phyloP scores from a whole-genome alignment of 2,113 vertebrate species.

The Silurus asotus region DNA sequence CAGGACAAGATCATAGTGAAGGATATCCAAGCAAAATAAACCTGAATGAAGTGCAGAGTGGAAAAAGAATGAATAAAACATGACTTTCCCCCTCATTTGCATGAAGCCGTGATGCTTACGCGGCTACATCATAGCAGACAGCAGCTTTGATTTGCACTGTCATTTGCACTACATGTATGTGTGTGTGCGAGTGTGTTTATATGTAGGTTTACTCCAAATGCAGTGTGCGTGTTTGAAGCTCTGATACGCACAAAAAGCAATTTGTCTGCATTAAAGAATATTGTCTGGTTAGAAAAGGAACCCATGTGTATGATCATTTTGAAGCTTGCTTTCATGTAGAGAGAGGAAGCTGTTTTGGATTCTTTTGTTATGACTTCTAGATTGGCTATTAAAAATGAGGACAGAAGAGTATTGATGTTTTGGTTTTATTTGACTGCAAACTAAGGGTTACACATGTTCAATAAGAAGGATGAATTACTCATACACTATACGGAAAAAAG shows the following conservation, averaged over 20 bases:
- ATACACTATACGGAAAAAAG: not conserved
- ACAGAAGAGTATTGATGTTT: not conserved
- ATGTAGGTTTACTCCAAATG: conserved; percentile 9
- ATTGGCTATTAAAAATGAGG: conserved; percentile 10
- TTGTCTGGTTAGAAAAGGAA: not conserved
- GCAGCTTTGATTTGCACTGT: conserved; percentile 33
- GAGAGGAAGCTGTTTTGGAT: conserved; percentile 20
- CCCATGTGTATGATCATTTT: conserved; percentile 11
- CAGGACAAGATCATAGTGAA: not conserved
- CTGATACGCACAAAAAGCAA: conserved; percentile 31
- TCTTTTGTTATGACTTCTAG: conserved; percentile 21
- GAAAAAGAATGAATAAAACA: conserved; percentile 22
- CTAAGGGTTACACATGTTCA: not conserved
- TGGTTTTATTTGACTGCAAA: not conserved
- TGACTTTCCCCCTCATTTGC: conserved; percentile 35
- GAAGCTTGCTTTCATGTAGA: conserved; percentile 17
- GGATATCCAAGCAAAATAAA: conserved; percentile 1
- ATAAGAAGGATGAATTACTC: not conserved
- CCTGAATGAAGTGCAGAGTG: conserved; percentile 9
- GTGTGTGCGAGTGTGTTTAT: not conserved
- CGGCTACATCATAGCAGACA: conserved; percentile 36
- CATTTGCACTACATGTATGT: conserved; percentile 12
- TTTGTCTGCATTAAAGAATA: conserved; percentile 20
- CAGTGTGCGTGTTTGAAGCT: conserved; percentile 9
- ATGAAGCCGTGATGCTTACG: conserved; percentile 2